Base-by-base conservation (phyloP, 2,888 invertebrate species). In the Prosapia bicincta region DNA sequence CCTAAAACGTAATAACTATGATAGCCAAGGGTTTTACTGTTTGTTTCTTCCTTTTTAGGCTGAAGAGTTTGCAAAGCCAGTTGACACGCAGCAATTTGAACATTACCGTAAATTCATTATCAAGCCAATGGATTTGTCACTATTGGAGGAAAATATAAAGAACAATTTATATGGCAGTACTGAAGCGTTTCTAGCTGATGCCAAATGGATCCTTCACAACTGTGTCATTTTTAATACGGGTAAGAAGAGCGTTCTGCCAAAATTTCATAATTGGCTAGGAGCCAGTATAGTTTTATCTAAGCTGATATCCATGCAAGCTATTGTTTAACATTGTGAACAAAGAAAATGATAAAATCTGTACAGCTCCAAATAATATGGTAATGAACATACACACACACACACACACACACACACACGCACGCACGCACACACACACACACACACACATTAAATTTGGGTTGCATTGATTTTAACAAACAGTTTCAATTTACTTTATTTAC, bases 151-250 rank as follows among this genome's bases (percentile, higher is more conserved):
- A 75, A 95, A 96, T 84, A 93, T 97, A 70, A 87, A 88, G 72
- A 88, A 89, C 71, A 92, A 92, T 72, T 83, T 89, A 26, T 98
- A 96, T 85, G 93, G 93, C 15, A 95, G 93, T 83, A 93, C 96
- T 0, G 95, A 96, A 82, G 94, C 95, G 1, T 97, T 98, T 85
- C 87, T 94, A 75, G 92, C 94, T 0, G 98, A 98, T 85, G 91
- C 92, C 9, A 95, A 95, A 84, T 98, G 97, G 97, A 93, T 98
- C 82, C 88, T 95, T 72, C 98, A 98, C 84, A 97, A 98, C 85
- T 94, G 95, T 82, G 92, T 94, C 77, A 92, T 97, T 78, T 97
- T 93, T 84, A 96, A 96, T 86, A 92, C 95, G 82, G 89, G 96
- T 94, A 88, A 89, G 91, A 88, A 80, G 80, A 67, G 28, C 0